Conservation (phyloP, 2,113 vertebrate genomes). For the Phalacrocorax aristotelis region DNA sequence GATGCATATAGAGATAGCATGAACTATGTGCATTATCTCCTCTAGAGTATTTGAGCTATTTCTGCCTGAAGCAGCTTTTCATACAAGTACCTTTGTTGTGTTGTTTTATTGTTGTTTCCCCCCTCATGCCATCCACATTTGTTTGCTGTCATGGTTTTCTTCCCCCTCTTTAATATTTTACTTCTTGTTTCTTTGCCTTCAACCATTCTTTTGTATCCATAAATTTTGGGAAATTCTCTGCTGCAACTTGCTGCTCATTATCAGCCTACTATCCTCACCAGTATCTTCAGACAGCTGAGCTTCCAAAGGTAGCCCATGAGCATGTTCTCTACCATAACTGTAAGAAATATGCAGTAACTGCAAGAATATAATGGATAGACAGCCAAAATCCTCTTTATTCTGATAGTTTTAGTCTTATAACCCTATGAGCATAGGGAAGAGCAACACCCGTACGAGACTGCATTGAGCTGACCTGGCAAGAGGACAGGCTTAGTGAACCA, state of each 20-base stretch:
- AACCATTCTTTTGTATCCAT: not conserved
- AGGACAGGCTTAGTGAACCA: not conserved
- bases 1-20: not conserved
- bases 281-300: not conserved
- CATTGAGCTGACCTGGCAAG: not conserved
- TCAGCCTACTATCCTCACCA: not conserved
- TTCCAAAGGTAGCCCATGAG: not conserved
- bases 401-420: not conserved
- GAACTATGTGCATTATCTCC: not conserved
- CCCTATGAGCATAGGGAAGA: not conserved
- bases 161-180: not conserved
- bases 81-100: not conserved
- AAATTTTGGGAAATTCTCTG: not conserved
- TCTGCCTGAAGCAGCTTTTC: not conserved
- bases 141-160: not conserved
- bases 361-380: not conserved
- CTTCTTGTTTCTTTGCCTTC: not conserved
- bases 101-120: not conserved
- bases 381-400: not conserved
- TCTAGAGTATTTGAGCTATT: not conserved
- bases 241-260: not conserved
- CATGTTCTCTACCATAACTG: not conserved
- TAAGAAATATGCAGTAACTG: not conserved
- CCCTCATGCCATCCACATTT: not conserved
- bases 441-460: not conserved